These are phyloP conservation scores for Drosophila dives DNA, from an alignment of 2,888 invertebrate species.

Conservation along the genomic window DNA sequence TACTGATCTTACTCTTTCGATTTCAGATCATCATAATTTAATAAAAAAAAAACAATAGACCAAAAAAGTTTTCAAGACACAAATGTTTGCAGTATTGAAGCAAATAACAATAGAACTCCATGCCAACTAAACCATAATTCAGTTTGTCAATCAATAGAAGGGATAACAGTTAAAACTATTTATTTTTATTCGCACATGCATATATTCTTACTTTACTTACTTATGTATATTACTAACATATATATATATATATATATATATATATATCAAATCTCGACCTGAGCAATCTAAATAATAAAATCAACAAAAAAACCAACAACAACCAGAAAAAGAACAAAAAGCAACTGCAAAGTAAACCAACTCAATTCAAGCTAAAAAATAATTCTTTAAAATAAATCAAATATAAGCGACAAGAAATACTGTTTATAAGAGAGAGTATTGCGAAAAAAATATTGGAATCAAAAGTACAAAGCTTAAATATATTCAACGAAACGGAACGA, in stretches of 20 bases:
- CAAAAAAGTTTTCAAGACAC: slow-evolving; percentile 70
- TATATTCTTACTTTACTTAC: slow-evolving; percentile 27
- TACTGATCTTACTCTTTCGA: slow-evolving; percentile 11
- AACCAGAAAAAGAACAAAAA: slow-evolving; percentile 26
- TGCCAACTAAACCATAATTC: slow-evolving; percentile 79
- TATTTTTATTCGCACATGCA: slow-evolving; percentile 22
- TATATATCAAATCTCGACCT: slow-evolving; percentile 35
- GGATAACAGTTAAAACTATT: slow-evolving; percentile 60
- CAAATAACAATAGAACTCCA: slow-evolving; percentile 70
- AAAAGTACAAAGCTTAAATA: slow-evolving; percentile 68
- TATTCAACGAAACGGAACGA: slow-evolving; percentile 40
- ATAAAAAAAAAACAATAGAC: slow-evolving; percentile 80
- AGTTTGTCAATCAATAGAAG: slow-evolving; percentile 82
- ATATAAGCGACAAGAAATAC: slow-evolving; percentile 31
- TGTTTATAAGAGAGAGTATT: slow-evolving; percentile 20
- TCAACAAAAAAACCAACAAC: slow-evolving; percentile 25
- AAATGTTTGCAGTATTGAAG: slow-evolving; percentile 52
- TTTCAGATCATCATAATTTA: slow-evolving; percentile 83
- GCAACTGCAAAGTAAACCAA: slow-evolving; percentile 28
- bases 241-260: slow-evolving; percentile 4
- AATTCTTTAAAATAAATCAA: neutral
- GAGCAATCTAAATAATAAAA: slow-evolving; percentile 41
- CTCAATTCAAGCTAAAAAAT: slow-evolving; percentile 13
- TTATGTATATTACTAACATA: neutral
- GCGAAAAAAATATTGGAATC: slow-evolving; percentile 69